phyloP scores from a whole-genome alignment of 2,888 invertebrate genomes.

The Orchestes rusci region DNA sequence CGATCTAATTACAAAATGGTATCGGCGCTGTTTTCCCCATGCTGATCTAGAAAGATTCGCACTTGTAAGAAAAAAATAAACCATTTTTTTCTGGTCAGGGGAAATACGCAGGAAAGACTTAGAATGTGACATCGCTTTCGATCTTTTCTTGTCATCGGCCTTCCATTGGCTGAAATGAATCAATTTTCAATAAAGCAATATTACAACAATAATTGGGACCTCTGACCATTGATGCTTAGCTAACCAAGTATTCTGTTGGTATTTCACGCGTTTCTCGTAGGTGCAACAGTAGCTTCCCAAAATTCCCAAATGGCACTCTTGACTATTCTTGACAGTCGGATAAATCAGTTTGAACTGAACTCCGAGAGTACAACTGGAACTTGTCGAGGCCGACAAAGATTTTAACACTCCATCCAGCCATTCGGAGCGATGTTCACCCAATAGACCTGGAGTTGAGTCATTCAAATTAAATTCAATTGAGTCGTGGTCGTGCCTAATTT shows the following conservation, averaged over 20 bases:
- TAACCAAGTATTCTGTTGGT: constrained; percentile 86
- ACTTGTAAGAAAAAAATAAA: constrained; percentile 85
- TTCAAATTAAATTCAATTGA: too few relatives aligned
- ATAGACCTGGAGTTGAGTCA: too few relatives aligned
- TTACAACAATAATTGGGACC: constrained; percentile 16
- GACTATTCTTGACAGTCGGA: constrained; percentile 75
- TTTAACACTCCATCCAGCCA: too few relatives aligned
- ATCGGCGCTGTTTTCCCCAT: constrained; percentile 72
- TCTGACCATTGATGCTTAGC: constrained; percentile 67
- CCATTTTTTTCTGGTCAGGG: constrained; percentile 56
- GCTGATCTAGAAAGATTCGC: constrained; percentile 96
- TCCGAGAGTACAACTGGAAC: too few relatives aligned
- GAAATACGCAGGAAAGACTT: constrained; percentile 80
- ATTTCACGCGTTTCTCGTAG: constrained; percentile 50
- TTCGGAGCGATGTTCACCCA: too few relatives aligned
- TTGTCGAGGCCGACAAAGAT: too few relatives aligned
- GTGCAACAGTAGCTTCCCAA: constrained; percentile 69
- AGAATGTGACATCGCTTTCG: constrained; percentile 88
- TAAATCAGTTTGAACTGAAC: constrained; percentile 58
- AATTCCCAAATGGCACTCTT: constrained; percentile 73
- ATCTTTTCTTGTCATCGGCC: constrained; percentile 59
- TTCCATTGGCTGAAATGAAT: constrained; percentile 71
- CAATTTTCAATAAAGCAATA: not conserved
- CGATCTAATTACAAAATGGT: constrained; percentile 39
- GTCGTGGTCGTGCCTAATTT: too few relatives aligned